Conservation (phyloP, 2,888 invertebrate genomes). For the Eurytoma californica region DNA sequence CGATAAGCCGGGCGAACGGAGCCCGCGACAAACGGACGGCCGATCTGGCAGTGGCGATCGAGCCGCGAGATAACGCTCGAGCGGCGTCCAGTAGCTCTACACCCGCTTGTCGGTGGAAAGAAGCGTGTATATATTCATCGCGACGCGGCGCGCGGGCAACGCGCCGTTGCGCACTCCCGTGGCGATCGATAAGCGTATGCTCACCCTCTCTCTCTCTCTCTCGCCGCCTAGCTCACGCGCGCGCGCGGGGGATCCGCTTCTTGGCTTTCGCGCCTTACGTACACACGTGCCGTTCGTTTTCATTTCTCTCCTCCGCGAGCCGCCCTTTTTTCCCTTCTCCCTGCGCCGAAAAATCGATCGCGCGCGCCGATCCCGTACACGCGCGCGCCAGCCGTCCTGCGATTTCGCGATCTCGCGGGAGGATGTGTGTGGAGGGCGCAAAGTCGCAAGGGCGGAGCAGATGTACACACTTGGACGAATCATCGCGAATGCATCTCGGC, state of each 20-base stretch:
- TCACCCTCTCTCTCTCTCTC: neutral
- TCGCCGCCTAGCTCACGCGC: neutral
- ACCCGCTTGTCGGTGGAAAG: neutral
- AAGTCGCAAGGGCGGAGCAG: too few relatives aligned
- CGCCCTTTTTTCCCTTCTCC: slow-evolving; percentile 8
- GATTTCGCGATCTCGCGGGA: too few relatives aligned
- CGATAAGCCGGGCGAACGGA: neutral
- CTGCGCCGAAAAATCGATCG: neutral
- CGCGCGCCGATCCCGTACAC: neutral
- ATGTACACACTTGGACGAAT: too few relatives aligned
- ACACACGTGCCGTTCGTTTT: neutral
- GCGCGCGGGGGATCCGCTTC: slow-evolving; percentile 11
- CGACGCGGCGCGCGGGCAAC: neutral
- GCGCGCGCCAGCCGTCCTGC: too few relatives aligned
- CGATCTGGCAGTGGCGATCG: too few relatives aligned
- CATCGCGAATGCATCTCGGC: too few relatives aligned
- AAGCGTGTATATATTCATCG: neutral
- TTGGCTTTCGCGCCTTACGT: slow-evolving; percentile 5
- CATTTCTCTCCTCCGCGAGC: slow-evolving; percentile 3
- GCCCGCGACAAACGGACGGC: neutral
- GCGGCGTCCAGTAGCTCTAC: too few relatives aligned
- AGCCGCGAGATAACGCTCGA: too few relatives aligned
- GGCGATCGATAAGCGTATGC: slow-evolving; percentile 50
- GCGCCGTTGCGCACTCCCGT: slow-evolving; percentile 28
- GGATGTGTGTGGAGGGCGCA: too few relatives aligned